These are phyloP conservation scores for Luidia sarsii DNA, from an alignment of 53 echinoderm and acorn worm genomes.

Conservation along the genomic window DNA sequence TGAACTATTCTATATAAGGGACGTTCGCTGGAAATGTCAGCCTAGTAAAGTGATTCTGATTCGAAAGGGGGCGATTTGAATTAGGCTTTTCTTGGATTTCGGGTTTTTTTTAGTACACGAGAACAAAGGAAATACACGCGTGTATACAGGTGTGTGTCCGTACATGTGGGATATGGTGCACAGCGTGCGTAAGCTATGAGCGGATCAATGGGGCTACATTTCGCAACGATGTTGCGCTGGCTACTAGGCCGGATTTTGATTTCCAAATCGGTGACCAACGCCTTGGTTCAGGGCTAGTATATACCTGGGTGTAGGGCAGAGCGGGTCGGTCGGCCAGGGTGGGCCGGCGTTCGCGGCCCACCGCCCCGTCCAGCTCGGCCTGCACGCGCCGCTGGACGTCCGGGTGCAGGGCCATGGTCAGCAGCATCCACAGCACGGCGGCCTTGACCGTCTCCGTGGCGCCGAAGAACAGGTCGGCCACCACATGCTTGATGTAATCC, in stretches of 20 bases:
- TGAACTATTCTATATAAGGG: too few relatives aligned
- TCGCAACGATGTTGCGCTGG: too few relatives aligned
- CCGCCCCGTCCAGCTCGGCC: conserved; percentile 63
- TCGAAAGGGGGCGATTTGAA: too few relatives aligned
- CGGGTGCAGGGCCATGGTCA: conserved; percentile 78
- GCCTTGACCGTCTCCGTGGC: conserved; percentile 86
- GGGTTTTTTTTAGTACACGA: too few relatives aligned
- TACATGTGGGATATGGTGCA: too few relatives aligned
- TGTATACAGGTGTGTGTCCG: too few relatives aligned
- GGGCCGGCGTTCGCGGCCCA: conserved; percentile 47
- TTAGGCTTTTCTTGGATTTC: too few relatives aligned
- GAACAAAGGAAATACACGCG: too few relatives aligned
- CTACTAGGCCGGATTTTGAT: too few relatives aligned
- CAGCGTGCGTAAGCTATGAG: too few relatives aligned
- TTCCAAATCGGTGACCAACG: background rate
- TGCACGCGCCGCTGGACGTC: conserved; percentile 75
- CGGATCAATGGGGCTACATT: background rate
- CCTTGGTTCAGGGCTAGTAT: background rate
- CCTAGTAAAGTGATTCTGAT: too few relatives aligned
- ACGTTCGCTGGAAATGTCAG: too few relatives aligned
- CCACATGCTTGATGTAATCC: conserved; percentile 64
- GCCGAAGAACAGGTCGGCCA: conserved; percentile 82
- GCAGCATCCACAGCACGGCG: conserved; percentile 73
- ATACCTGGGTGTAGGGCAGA: conserved; percentile 80
- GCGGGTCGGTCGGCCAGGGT: conserved; percentile 51